A percentile compares a stretch with the other conserved stretches of the same genome.
Conservation (phyloP, 1,140 invertebrate species). For the Drosophila setifemur region DNA sequence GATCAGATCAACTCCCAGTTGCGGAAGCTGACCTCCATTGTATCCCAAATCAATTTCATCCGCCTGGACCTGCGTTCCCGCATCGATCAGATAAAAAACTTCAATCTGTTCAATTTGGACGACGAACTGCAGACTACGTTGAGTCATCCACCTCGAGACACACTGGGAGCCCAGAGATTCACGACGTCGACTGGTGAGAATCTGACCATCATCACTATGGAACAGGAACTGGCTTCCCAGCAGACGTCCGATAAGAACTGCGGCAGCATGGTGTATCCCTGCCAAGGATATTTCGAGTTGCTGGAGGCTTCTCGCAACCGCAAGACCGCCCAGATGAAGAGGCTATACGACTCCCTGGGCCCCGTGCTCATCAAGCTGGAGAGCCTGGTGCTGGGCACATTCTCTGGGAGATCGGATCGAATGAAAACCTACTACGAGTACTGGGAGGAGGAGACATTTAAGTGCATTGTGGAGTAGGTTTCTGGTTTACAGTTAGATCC, state of each 20-base stretch:
- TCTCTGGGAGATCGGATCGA: conserved; percentile 85
- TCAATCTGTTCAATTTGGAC: conserved; percentile 85
- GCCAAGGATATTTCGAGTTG: conserved; percentile 78
- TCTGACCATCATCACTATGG: conserved; percentile 33
- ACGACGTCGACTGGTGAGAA: conserved; percentile 22
- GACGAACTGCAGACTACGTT: conserved; percentile 13
- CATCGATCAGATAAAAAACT: conserved; percentile 84
- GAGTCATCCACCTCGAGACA: background rate
- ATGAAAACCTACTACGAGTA: conserved; percentile 88
- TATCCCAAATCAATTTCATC: conserved; percentile 90
- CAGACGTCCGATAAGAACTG: conserved; percentile 39
- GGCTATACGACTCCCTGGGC: conserved; percentile 88
- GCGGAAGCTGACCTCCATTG: conserved; percentile 86
- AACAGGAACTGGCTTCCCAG: conserved; percentile 12
- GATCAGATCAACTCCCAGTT: conserved; percentile 83
- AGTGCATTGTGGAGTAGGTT: conserved; percentile 83
- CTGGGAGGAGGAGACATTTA: conserved; percentile 89
- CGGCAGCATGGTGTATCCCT: conserved; percentile 73
- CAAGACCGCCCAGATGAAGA: conserved; percentile 86
- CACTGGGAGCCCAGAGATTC: conserved; percentile 3
- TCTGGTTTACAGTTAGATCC: too few relatives aligned
- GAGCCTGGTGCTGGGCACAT: conserved; percentile 87
- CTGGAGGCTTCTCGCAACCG: conserved; percentile 87
- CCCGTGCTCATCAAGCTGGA: conserved; percentile 92
- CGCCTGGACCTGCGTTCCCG: conserved; percentile 87